These are phyloP conservation scores for Poeciliopsis prolifica DNA, from an alignment of 2,113 vertebrate species.

Conservation along the genomic window DNA sequence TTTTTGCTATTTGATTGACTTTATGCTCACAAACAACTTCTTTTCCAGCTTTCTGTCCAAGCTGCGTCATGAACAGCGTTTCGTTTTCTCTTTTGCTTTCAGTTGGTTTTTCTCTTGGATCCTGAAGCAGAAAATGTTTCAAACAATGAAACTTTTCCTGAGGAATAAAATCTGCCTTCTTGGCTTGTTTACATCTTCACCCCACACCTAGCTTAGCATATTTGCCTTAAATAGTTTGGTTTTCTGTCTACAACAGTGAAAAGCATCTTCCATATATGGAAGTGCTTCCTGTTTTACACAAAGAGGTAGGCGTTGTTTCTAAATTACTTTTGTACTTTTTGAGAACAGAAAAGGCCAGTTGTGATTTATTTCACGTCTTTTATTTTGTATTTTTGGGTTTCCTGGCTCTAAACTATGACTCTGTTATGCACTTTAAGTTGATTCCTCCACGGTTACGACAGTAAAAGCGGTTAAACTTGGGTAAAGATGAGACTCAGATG, in stretches of 20 bases:
- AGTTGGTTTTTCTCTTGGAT: neutral
- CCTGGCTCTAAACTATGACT: neutral
- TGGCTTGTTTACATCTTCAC: neutral
- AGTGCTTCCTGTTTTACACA: neutral
- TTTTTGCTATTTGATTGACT: neutral
- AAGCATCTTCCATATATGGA: neutral
- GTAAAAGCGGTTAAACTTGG: neutral
- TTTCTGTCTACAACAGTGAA: too few species aligned
- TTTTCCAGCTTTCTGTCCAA: neutral
- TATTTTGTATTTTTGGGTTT: neutral
- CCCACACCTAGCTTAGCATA: neutral
- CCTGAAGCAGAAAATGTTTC: too few species aligned
- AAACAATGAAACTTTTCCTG: neutral
- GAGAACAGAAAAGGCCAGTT: neutral
- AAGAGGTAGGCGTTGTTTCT: neutral
- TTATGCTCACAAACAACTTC: neutral
- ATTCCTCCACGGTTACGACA: neutral
- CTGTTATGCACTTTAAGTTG: neutral
- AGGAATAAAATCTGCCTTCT: neutral
- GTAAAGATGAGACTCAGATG: neutral
- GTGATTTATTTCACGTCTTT: neutral
- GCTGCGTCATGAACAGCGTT: neutral
- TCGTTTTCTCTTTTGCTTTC: neutral
- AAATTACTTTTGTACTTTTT: neutral
- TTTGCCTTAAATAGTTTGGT: neutral